Evolutionary conservation across 2,888 invertebrate species (phyloP), one percentile per base, ranked within the genome.

Genomic region (Clistopyga incitator): DNA sequence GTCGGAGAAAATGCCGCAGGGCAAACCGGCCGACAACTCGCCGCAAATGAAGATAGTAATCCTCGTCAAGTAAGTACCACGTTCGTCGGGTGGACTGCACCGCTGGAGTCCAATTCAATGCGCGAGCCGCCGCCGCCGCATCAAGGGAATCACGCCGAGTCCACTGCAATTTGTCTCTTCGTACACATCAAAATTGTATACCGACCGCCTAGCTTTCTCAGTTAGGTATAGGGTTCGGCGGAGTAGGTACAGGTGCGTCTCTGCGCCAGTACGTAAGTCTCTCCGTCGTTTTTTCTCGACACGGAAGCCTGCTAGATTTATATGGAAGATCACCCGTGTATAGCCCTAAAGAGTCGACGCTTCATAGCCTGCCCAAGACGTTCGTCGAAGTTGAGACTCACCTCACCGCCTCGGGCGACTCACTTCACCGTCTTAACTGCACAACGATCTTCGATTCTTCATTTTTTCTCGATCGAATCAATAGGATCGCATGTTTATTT

Each of bases 1-100:
- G 83, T 76, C 65, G 79, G 78, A 78, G 72, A 52, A 77, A 80
- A 81, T 64, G 81, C 83, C 82, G 71, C 71, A 64, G 80, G 77
- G 83, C 81, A 86, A 83, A 85, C 80, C 82, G 79, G 76, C 85
- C 85, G 81, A 84, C 81, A 84, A 85, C 82, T 85, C 82, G 68
- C 84, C 78, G 80, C 85, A 85, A 86, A 86, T 86, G 85, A 86
- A 86, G 86, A 86, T 86, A 85, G 83, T 85, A 84, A 85, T 86
- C 86, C 86, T 85, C 84, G 83, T 85, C 84, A 83, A 86, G 86
- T 85, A 79, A 82, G 82, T 84, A 86, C 84, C 84, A 84, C 85
- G 80, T 86, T 77, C 81, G 74, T 79, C 76, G 76, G 76, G 50
- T 64, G 71, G 70, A 47, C 78, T 74, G 64, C 86, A 64, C 86